Conservation (phyloP, 1,140 invertebrate species). For the Drosophila ficusphila region DNA sequence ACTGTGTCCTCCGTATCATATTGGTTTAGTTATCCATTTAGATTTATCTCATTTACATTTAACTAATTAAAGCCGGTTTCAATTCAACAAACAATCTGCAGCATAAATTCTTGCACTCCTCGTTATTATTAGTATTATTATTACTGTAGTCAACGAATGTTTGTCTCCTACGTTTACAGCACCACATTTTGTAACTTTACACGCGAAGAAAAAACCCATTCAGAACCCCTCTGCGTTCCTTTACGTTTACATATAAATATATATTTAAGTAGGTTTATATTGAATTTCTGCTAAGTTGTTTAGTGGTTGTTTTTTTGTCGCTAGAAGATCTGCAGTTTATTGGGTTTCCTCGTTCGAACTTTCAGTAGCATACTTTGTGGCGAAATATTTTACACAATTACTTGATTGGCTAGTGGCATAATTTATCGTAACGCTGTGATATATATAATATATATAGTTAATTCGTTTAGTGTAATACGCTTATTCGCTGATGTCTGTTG, state of each 20-base stretch:
- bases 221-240: slow-evolving; percentile 55
- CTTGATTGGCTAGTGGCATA: slow-evolving; percentile 78
- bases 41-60: slow-evolving; percentile 46
- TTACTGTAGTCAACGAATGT: slow-evolving; percentile 39
- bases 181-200: slow-evolving; percentile 77
- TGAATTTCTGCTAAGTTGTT: slow-evolving; percentile 63
- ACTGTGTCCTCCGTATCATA: slow-evolving; percentile 18
- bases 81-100: slow-evolving; percentile 71
- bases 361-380: slow-evolving; percentile 42
- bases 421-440: slow-evolving; percentile 73
- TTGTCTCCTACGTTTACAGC: slow-evolving; percentile 61
- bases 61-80: slow-evolving; percentile 77
- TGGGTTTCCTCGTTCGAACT: slow-evolving; percentile 6
- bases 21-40: slow-evolving; percentile 12
- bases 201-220: slow-evolving; percentile 54
- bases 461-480: slow-evolving; percentile 50
- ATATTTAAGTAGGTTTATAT: slow-evolving; percentile 51
- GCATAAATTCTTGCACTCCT: slow-evolving; percentile 53
- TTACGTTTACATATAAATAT: slow-evolving; percentile 37
- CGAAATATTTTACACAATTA: slow-evolving; percentile 80
- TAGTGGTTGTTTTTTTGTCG: slow-evolving; percentile 24
- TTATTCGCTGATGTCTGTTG: slow-evolving; percentile 50
- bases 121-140: slow-evolving; percentile 33
- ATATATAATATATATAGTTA: slow-evolving; percentile 64
- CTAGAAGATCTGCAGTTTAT: slow-evolving; percentile 21